These are phyloP conservation scores for Chroicocephalus ridibundus DNA, from an alignment of 2,113 vertebrate species.

Conservation along the genomic window DNA sequence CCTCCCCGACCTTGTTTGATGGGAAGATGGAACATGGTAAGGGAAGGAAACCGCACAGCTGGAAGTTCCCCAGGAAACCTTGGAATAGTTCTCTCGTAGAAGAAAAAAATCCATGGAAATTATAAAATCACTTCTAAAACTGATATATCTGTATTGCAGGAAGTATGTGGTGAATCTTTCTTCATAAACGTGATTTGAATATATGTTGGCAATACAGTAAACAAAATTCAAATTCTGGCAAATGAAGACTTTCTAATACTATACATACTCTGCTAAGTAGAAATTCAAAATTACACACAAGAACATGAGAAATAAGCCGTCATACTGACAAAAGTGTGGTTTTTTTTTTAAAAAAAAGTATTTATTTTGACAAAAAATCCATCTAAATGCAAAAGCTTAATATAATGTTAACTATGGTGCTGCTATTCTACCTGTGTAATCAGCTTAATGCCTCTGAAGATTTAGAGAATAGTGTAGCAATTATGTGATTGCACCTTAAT, in stretches of 20 bases:
- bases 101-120: not conserved
- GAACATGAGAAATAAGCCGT: not conserved
- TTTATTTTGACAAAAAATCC: not conserved
- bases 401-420: not conserved
- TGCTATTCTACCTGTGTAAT: not conserved
- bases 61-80: not conserved
- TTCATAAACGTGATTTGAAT: not conserved
- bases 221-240: not conserved
- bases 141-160: not conserved
- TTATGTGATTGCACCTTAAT: not conserved
- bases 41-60: not conserved
- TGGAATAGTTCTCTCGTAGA: not conserved
- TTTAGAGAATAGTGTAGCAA: not conserved
- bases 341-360: not conserved
- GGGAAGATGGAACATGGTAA: not conserved
- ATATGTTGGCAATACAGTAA: not conserved
- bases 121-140: not conserved
- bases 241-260: not conserved
- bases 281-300: not conserved
- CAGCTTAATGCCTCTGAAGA: not conserved
- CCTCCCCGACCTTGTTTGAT: not conserved
- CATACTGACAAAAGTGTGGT: not conserved
- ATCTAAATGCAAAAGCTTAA: not conserved
- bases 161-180: not conserved
- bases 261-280: not conserved